These are phyloP conservation scores for Ganaspis sp. DNA, from an alignment of 1,140 invertebrate species.

Conservation along the genomic window DNA sequence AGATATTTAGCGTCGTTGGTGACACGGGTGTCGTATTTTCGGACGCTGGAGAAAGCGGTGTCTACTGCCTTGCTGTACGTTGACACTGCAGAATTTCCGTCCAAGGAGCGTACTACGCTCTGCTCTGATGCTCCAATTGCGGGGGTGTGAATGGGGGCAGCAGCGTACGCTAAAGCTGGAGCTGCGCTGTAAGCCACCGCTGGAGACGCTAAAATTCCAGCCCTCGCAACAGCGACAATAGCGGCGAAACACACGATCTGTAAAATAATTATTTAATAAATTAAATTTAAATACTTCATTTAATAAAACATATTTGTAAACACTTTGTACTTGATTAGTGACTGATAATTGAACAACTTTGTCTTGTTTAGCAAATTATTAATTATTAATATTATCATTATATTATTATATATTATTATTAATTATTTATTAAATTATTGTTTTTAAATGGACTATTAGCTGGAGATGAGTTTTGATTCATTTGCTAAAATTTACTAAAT, in stretches of 20 bases:
- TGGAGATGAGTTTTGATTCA: too few species aligned
- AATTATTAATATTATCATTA: too few species aligned
- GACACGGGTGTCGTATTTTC: conserved; percentile 79
- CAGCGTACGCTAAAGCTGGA: too few species aligned
- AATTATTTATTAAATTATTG: too few species aligned
- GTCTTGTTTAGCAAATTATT: too few species aligned
- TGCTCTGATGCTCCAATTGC: conserved; percentile 77
- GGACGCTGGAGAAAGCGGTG: conserved; percentile 80
- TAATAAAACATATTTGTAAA: too few species aligned
- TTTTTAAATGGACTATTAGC: too few species aligned
- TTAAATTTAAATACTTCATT: too few species aligned
- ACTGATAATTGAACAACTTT: too few species aligned
- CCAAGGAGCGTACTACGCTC: conserved; percentile 77
- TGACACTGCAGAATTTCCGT: conserved; percentile 78
- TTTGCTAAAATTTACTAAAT: too few species aligned
- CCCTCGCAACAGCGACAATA: conserved; percentile 69
- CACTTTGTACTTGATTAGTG: too few species aligned
- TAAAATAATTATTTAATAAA: conserved; percentile 39
- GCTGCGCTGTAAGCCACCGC: conserved; percentile 50
- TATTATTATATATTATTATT: too few species aligned
- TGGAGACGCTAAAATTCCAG: conserved; percentile 66
- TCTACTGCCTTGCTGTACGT: conserved; percentile 80
- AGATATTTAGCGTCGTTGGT: conserved; percentile 77
- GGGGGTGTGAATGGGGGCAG: conserved; percentile 68
- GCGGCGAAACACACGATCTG: conserved; percentile 73